Evolutionary conservation across 1,140 invertebrate species (phyloP), one percentile per base, ranked within the genome.

Genomic region (Cataglyphis hispanica): DNA sequence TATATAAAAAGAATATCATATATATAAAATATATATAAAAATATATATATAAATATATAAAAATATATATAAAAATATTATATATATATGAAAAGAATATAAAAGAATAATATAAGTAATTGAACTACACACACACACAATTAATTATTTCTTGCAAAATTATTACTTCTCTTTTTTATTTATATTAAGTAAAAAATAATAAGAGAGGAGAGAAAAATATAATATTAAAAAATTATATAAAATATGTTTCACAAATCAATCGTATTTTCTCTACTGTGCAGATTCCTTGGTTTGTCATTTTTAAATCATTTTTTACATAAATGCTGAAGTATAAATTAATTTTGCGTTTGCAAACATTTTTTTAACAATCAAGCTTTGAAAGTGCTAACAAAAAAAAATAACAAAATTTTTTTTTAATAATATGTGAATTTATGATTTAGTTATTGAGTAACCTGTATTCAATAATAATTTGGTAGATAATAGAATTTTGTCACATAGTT

Each of bases 191-290:
- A 67, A 43, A 7, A 22, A 6, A 67, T 67, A 43, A 25, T 25
- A 5, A 67, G 16, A n/a, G 13, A 10, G 16, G 43, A 4, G 2
- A 46, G 11, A 46, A 13, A 46, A 16, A 13, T 2, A 43, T 43
- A 66, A 13, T 37, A 67, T 66, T 67, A 67, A 67, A 67, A 5
- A 6, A 67, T 66, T 25, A 66, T 37, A 66, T 10, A 11, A 58
- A 10, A n/a, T n/a, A n/a, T n/a, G n/a, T 22, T 1, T 40, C 8
- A 5, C n/a, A 2, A 66, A 66, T n/a, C 8, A 11, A 46, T 46
- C 43, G 11, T 46, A 46, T 13, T 46, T 43, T 46, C 43, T 46
- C 13, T 46, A 3, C 7, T 46, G 2, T 46, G 43, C 3, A 3
- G 11, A 46, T 67, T n/a, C 7, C 13, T 22, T 13, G 31, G 5